Percentiles rank a stretch among this genome's conserved stretches.
Evolutionary conservation across 2,797 vertebrate species (phyloP).

Genomic region (Pipistrellus nathusii): DNA sequence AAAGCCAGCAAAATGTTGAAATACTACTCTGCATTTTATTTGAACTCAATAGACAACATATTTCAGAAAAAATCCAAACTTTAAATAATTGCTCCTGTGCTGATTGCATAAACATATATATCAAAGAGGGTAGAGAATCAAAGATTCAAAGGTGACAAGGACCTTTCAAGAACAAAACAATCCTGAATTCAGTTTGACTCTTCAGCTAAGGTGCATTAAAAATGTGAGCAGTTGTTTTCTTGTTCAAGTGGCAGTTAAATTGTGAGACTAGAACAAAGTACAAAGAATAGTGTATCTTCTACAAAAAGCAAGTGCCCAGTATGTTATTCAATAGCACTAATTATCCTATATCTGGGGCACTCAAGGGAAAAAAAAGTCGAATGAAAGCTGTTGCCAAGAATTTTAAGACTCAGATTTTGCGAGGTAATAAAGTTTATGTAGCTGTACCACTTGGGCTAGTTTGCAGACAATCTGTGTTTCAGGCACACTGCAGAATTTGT

Average conservation of each 20-base stretch:
- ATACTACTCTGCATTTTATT: slow-evolving; percentile 40
- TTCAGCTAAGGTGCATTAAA: neutral
- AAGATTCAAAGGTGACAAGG: slow-evolving; percentile 44
- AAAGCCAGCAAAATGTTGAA: slow-evolving; percentile 49
- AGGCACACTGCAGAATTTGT: slow-evolving; percentile 23
- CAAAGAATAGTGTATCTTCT: neutral
- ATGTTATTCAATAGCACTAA: slow-evolving; percentile 2
- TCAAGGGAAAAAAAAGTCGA: neutral
- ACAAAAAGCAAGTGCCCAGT: slow-evolving; percentile 38
- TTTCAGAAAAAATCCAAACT: slow-evolving; percentile 39
- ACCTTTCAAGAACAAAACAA: slow-evolving; percentile 40
- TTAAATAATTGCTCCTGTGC: slow-evolving; percentile 22
- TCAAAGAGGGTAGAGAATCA: slow-evolving; percentile 13
- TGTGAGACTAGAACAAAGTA: slow-evolving; percentile 17
- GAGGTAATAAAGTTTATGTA: slow-evolving; percentile 65
- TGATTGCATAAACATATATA: slow-evolving; percentile 42
- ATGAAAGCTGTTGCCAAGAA: slow-evolving; percentile 57
- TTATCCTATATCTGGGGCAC: slow-evolving; percentile 44
- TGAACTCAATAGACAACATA: slow-evolving; percentile 31
- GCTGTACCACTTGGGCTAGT: slow-evolving; percentile 36
- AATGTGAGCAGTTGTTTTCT: slow-evolving; percentile 36
- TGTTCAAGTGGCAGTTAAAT: slow-evolving; percentile 22
- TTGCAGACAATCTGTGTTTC: slow-evolving; percentile 60
- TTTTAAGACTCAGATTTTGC: slow-evolving; percentile 67
- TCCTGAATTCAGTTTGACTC: slow-evolving; percentile 49